A percentile compares a stretch with the other conserved stretches of the same genome.
Conservation (phyloP, 2,797 vertebrate species). For the Gastrophryne carolinensis region DNA sequence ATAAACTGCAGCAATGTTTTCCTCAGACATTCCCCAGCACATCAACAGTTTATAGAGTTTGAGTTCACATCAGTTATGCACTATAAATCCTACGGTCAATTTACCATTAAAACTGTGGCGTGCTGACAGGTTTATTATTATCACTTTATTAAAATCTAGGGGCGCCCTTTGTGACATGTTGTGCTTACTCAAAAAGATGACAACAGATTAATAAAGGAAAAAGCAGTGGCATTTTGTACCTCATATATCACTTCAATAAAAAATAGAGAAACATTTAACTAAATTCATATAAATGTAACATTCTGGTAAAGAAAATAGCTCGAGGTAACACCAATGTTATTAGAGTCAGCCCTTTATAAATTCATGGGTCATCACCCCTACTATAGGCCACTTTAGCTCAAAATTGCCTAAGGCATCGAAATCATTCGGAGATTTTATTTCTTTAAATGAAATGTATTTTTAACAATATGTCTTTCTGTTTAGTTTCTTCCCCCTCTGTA, state of each 20-base stretch:
- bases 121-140: neutral
- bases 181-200: neutral
- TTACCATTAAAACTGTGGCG: neutral
- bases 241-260: conserved; percentile 1
- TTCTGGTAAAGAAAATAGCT: conserved; percentile 15
- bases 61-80: neutral
- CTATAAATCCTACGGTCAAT: neutral
- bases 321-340: conserved; percentile 9
- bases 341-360: conserved; percentile 29
- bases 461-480: too few species aligned
- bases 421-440: neutral
- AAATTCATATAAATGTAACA: conserved; percentile 8
- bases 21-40: neutral
- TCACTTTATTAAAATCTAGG: conserved; percentile 3
- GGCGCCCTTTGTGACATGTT: neutral
- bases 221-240: neutral
- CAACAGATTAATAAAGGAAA: conserved; percentile 13
- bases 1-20: too few species aligned
- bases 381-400: conserved; percentile 3
- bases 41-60: neutral
- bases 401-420: neutral
- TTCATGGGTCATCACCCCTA: conserved; percentile 28
- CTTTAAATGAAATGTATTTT: conserved; percentile 17
- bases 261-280: conserved; percentile 31
- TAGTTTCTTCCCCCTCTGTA: too few species aligned